These are phyloP conservation scores for Pollenia angustigena DNA, from an alignment of 2,888 invertebrate species.

Conservation along the genomic window DNA sequence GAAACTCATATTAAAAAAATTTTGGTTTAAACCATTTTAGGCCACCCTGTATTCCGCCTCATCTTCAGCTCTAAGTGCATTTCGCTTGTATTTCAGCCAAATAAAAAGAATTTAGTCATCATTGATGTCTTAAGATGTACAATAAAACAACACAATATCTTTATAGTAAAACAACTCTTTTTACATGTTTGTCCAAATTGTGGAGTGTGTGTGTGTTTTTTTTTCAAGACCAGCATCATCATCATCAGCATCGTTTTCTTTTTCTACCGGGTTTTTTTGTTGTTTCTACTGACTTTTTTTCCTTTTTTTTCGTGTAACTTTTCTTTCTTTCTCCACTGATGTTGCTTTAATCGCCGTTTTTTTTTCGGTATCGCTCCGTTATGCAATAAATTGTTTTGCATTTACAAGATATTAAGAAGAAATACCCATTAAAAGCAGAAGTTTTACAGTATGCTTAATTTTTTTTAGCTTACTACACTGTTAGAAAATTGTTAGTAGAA, in stretches of 20 bases:
- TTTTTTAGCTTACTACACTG: constrained; percentile 22
- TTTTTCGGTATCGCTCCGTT: constrained; percentile 61
- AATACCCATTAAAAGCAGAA: constrained; percentile 71
- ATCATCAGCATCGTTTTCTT: constrained; percentile 26
- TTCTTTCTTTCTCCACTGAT: constrained; percentile 29
- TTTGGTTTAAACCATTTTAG: no score
- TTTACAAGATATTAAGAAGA: constrained; percentile 73
- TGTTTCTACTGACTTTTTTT: background rate
- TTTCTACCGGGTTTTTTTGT: constrained; percentile 34
- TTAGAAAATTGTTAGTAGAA: constrained; percentile 38
- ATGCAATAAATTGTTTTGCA: constrained; percentile 73
- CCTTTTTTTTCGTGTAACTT: background rate
- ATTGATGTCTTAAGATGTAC: constrained; percentile 53
- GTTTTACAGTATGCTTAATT: constrained; percentile 23
- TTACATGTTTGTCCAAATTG: constrained; percentile 29
- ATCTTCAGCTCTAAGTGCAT: constrained; percentile 31
- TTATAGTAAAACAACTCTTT: constrained; percentile 60
- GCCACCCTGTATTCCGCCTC: constrained; percentile 19
- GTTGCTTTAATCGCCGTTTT: constrained; percentile 60
- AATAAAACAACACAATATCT: constrained; percentile 52
- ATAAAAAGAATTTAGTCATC: constrained; percentile 71
- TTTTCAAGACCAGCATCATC: constrained; percentile 44
- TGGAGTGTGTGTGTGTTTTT: constrained; percentile 17
- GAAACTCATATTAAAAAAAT: no score
- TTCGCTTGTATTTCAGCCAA: constrained; percentile 1